Evolutionary conservation across 30 jellyfish, hydroid and myxozoan genomes (phyloP), one percentile per base, ranked within the genome.

Genomic region (Cassiopea xamachana): DNA sequence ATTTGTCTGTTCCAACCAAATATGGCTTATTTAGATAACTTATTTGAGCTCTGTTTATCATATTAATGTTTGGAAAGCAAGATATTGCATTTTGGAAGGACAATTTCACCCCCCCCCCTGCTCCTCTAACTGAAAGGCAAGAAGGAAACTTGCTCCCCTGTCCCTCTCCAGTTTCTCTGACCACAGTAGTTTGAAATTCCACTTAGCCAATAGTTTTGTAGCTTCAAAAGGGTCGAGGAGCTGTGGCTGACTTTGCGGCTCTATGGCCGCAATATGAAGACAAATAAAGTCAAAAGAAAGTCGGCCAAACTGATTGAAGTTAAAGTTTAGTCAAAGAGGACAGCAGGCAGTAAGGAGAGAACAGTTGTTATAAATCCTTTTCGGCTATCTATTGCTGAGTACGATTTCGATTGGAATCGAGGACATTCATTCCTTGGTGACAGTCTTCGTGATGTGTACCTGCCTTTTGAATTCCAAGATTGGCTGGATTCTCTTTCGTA

Each of bases 291-390:
- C 59, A 50, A 75, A 16, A 59, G 48, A 85, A 48, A 69, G 49
- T 76, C 89, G 86, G 89, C 86, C 19, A 70, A 68, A 68, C 68
- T 86, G 93, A 43, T 86, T 86, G 77, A 78, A 76, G 61, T 70
- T 85, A 75, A 68, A 59, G 82, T 55, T 75, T 78, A 86, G 68
- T 49, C 81, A 78, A 86, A 78, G 88, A 77, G 83, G 80, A 68
- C 93, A 86, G 93, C 93, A 76, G 79, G 93, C 73, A 86, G 83
- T 64, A 85, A 27, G 79, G 48, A 14, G 80, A 49, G 27, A 86
- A 75, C 88, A 86, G 93, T 9, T 88, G 81, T 85, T 44, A 48
- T 45, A 75, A 86, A 86, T 86, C 93, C 81, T 46, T 8, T 62
- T 48, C 18, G 61, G 83, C 62, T 86, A 55, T 48, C 89, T 55